Evolutionary conservation across 2,888 invertebrate species (phyloP).

Genomic region (Sarcophaga rosellei): DNA sequence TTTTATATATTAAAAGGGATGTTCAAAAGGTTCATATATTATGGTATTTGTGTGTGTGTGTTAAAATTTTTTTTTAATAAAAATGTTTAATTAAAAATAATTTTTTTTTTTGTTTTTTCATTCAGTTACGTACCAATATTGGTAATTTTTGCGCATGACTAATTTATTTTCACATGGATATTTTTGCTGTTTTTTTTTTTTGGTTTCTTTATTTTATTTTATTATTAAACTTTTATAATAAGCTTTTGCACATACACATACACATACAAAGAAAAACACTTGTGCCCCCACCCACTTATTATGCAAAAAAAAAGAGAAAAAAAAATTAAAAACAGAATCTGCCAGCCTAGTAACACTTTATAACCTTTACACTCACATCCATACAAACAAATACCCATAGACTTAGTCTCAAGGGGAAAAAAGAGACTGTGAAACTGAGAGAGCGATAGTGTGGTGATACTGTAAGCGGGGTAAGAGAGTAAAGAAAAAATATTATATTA

Average conservation of each 20-base stretch:
- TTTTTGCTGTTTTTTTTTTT: constrained; percentile 25
- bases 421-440: no score
- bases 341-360: constrained; percentile 68
- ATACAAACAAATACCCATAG: neutral
- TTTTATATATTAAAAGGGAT: constrained; percentile 15
- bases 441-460: neutral
- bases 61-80: constrained; percentile 60
- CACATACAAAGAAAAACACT: constrained; percentile 5
- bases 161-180: constrained; percentile 58
- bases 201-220: constrained; percentile 42
- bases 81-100: constrained; percentile 67
- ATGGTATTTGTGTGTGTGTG: constrained; percentile 9
- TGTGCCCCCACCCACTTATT: constrained; percentile 35
- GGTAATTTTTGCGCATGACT: constrained; percentile 68
- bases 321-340: constrained; percentile 35
- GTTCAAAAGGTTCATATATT: neutral
- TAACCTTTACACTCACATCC: constrained; percentile 59
- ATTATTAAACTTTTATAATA: constrained; percentile 69
- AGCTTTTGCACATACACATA: constrained; percentile 59
- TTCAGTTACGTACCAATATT: constrained; percentile 53
- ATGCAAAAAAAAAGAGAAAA: constrained; percentile 16
- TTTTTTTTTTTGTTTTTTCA: constrained; percentile 36
- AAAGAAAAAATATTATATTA: constrained; percentile 23
- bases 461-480: neutral
- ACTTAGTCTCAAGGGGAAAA: neutral